Evolutionary conservation across 2,888 invertebrate species (phyloP), one percentile per base, ranked within the genome.

Genomic region (Augochlorella aurata): DNA sequence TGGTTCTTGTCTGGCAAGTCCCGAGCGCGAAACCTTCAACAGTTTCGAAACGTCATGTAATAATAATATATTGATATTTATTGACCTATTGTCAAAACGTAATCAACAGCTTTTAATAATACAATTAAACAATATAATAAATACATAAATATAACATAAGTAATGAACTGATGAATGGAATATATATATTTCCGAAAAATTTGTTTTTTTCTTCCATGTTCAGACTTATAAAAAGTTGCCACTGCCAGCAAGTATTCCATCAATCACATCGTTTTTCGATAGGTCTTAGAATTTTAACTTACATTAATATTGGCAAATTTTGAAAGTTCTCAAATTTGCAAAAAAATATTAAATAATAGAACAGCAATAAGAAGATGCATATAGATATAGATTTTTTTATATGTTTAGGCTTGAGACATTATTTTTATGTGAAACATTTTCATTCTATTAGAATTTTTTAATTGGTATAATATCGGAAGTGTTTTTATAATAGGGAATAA

Each of bases 1-100:
- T 91, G 93, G 93, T 93, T 93, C 92, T 92, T 91, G 91, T 91
- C 91, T 90, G 90, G 89, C 90, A 85, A 90, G 89, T 91, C 88
- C 81, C 74, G 82, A 79, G 84, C 81, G 85, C 87, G 66, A 77
- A 81, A 74, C 75, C 82, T 86, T 88, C 86, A 87, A 86, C 86
- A 86, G 80, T 77, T 80, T 79, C 74, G 65, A 86, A 89, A 87
- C 84, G 81, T 86, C 84, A 77, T 77, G 77, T 82, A 79, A 87
- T 79, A 81, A 75, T 83, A 81, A 81, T 81, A 85, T 69, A 81
- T 77, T 65, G 10, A 78, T 83, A 81, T 76, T 81, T 79, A 76
- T 79, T n/a, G 45, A 69, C 4, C 16, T 9, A 18, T 38, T 74
- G 44, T 2, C 18, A 68, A 66, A 63, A 80, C 47, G 8, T 18